Evolutionary conservation across 92 coral and sea anemone genomes (phyloP).

Genomic region (Paragorgia papillata): DNA sequence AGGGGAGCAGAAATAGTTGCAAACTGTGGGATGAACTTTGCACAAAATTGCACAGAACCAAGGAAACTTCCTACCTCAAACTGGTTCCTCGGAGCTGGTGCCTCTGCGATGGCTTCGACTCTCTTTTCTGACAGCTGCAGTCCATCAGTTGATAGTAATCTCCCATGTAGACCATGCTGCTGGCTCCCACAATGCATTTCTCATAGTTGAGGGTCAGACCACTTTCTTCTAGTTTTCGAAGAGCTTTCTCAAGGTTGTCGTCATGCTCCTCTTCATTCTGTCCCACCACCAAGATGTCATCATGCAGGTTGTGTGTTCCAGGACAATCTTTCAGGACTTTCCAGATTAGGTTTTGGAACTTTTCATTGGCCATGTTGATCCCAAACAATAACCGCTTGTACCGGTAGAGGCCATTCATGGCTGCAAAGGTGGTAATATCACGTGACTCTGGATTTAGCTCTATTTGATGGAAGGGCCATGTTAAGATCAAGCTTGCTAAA

Average conservation of each 20-base stretch:
- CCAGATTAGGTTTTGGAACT: slow-evolving; percentile 42
- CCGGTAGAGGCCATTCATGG: slow-evolving; percentile 8
- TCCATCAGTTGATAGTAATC: slow-evolving; percentile 55
- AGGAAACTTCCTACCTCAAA: slow-evolving; percentile 59
- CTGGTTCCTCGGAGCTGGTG: slow-evolving; percentile 51
- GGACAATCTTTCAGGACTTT: slow-evolving; percentile 67
- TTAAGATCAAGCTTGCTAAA: slow-evolving; percentile 58
- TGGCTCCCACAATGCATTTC: slow-evolving; percentile 60
- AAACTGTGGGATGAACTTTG: too few relatives aligned
- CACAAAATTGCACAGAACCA: slow-evolving; percentile 61
- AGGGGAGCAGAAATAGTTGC: too few relatives aligned
- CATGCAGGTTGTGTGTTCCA: slow-evolving; percentile 62
- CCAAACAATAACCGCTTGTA: slow-evolving; percentile 42
- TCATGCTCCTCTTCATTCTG: slow-evolving; percentile 52
- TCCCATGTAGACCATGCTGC: slow-evolving; percentile 65
- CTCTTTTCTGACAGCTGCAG: slow-evolving; percentile 43
- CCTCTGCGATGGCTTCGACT: slow-evolving; percentile 54
- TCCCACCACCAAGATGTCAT: slow-evolving; percentile 61
- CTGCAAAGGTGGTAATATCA: slow-evolving; percentile 11
- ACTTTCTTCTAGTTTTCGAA: slow-evolving; percentile 56
- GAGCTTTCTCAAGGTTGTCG: slow-evolving; percentile 48
- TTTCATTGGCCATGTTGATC: slow-evolving; percentile 35
- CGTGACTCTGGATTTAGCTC: slow-evolving; percentile 6
- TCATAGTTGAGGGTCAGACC: slow-evolving; percentile 63
- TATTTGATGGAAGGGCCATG: slow-evolving; percentile 21